Base-by-base conservation (phyloP, 2,888 invertebrate genomes). In the Oithona nana region DNA sequence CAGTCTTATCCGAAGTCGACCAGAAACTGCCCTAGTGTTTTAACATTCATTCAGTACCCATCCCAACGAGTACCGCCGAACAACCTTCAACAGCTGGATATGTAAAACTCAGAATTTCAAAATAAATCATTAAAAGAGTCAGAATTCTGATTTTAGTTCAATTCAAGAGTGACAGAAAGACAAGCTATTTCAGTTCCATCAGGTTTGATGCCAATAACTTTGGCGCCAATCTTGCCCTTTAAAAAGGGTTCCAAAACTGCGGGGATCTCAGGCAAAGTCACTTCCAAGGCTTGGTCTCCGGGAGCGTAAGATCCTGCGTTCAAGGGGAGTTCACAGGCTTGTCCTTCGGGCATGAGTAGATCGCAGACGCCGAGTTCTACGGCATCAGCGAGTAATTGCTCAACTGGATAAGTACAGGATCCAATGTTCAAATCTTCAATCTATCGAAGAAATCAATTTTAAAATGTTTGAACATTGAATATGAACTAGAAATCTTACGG, bases 1-100 rank as follows among this genome's bases (percentile, higher is more conserved):
- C 29, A 24, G 49, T 54, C 26, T 39, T 56, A 16, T 20, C 49
- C 4, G 48, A 59, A 6, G 50, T 59, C n/a, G 59, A 59, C 28
- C 22, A 48, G 3, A 50, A 24, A 22, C 49, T 59, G 28, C 59
- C 59, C 20, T 59, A 48, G 50, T 13, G 13, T 16, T 59, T n/a
- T n/a, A n/a, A n/a, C n/a, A n/a, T n/a, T n/a, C n/a, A n/a, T n/a
- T n/a, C n/a, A n/a, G n/a, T n/a, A n/a, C n/a, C n/a, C n/a, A n/a
- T n/a, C n/a, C n/a, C n/a, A n/a, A n/a, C n/a, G n/a, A n/a, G n/a
- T n/a, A n/a, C n/a, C n/a, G n/a, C n/a, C n/a, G n/a, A n/a, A n/a
- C n/a, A n/a, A n/a, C n/a, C n/a, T n/a, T n/a, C n/a, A n/a, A n/a
- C n/a, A n/a, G n/a, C n/a, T n/a, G n/a, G n/a, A n/a, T n/a, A n/a